Base-by-base conservation (phyloP, 2,113 vertebrate species). In the Gallinago jamesoni region DNA sequence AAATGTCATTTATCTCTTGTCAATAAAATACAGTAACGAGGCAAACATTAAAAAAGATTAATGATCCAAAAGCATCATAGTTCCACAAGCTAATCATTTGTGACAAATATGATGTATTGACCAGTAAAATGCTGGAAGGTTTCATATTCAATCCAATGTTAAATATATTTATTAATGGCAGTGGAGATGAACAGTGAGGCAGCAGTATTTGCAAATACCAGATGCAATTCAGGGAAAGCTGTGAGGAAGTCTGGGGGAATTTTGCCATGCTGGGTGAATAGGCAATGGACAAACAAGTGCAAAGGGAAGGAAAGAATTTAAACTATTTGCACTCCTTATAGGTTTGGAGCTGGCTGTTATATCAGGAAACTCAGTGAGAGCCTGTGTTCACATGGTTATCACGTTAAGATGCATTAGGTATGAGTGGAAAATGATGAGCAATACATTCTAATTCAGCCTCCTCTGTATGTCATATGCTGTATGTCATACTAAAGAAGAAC, bases 41-140 rank as follows among this genome's bases (percentile, higher is more conserved):
- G 60, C 57, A 93, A 94, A 90, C 15, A 76, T 93, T 90, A 77
- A 84, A 94, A 87, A 87, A 48, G 62, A 94, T 84, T 93, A 93
- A 93, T 52, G 86, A 93, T 75, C 69, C 80, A 35, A 93, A 90
- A 89, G 48, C 39, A 75, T 92, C 73, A 56, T 4, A 25, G 39
- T 84, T 92, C 94, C 68, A 74, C 52, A 64, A 92, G 76, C 57
- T 87, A 93, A 87, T 93, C 0, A 92, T 75, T 91, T 89, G 83
- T 87, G 90, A 90, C 73, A 94, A 48, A 35, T 78, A 57, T 81
- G 89, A 94, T 53, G 14, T 75, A 94, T 82, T 92, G 95, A 96
- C 86, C 80, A 93, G 68, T 64, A 84, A 92, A 96, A 90, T 53
- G 80, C 80, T 66, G 53, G 62, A 41, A 94, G 89, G 76, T 87